Conservation (phyloP, 1,140 invertebrate species). For the Onthophagus taurus region DNA sequence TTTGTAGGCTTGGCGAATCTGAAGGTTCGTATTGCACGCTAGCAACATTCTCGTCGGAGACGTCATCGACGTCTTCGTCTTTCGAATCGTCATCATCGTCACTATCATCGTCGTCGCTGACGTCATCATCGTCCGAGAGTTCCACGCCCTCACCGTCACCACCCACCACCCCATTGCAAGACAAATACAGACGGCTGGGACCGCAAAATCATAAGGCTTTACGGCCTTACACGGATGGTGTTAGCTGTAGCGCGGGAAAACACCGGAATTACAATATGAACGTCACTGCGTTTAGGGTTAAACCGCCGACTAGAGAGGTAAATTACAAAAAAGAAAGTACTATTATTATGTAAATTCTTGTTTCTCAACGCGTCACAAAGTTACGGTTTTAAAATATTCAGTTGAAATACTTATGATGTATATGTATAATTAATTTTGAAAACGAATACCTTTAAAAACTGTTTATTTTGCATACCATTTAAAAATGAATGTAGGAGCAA, state of each 20-base stretch:
- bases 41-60: slow-evolving; percentile 33
- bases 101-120: slow-evolving; percentile 20
- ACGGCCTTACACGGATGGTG: slow-evolving; percentile 21
- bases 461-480: no score
- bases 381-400: no score
- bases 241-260: slow-evolving; percentile 20
- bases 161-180: slow-evolving; percentile 29
- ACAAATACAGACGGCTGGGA: slow-evolving; percentile 23
- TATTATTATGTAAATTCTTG: slow-evolving; percentile 1
- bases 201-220: slow-evolving; percentile 17
- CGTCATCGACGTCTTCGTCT: slow-evolving; percentile 22
- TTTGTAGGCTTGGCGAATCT: slow-evolving; percentile 35
- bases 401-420: no score
- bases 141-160: slow-evolving; percentile 27
- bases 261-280: slow-evolving; percentile 26
- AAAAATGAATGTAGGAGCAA: no score
- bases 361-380: no score
- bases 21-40: slow-evolving; percentile 39
- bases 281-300: slow-evolving; percentile 23
- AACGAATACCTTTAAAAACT: no score
- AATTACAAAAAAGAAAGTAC: slow-evolving; percentile 1
- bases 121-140: slow-evolving; percentile 17
- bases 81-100: slow-evolving; percentile 20
- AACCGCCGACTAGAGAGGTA: slow-evolving; percentile 31
- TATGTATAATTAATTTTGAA: no score